Base-by-base conservation (phyloP, 2,797 vertebrate genomes). In the Smutsia temminckii region DNA sequence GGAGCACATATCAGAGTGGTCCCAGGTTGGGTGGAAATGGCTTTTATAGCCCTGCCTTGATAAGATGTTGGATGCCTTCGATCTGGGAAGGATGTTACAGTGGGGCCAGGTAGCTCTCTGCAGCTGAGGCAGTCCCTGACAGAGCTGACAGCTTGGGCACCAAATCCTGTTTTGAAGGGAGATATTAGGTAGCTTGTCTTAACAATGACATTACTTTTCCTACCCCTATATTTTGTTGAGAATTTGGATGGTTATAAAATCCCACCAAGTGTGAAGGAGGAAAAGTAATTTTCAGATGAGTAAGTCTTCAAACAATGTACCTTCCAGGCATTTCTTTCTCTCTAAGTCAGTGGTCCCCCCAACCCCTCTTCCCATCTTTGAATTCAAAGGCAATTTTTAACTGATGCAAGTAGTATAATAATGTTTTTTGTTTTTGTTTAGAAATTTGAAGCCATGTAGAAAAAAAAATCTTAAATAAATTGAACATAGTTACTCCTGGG, bases 221-320 rank as follows among this genome's bases (percentile, higher is more conserved):
- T 91, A 25, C 8, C 16, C 13, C 0, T 75, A 11, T 8, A 25
- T 53, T 85, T 91, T 6, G 32, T 37, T 68, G n/a, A 93, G 42
- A 90, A 83, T 64, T 85, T 86, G 78, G 25, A 32, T 81, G 53
- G 23, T 14, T 86, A 23, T 68, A 74, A 84, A 85, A 37, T 79
- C 57, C 68, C 83, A 84, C 17, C 5, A 23, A n/a, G 2, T 75
- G 55, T 32, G 21, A 66, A 69, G 23, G 71, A 85, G 37, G 13
- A 79, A 59, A 61, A 71, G 59, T 95, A 32, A 57, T 88, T 94
- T 80, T 85, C 75, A 88, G 66, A 57, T 61, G 77, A 85, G 21
- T 13, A 83, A 92, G 34, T 85, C 46, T 40, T 85, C 42, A 53
- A 69, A 59, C n/a, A 94, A 12, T 17, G n/a, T 75, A 21, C 49